Conservation (phyloP, 2,797 vertebrate species). For the Sebastes paucispinis region DNA sequence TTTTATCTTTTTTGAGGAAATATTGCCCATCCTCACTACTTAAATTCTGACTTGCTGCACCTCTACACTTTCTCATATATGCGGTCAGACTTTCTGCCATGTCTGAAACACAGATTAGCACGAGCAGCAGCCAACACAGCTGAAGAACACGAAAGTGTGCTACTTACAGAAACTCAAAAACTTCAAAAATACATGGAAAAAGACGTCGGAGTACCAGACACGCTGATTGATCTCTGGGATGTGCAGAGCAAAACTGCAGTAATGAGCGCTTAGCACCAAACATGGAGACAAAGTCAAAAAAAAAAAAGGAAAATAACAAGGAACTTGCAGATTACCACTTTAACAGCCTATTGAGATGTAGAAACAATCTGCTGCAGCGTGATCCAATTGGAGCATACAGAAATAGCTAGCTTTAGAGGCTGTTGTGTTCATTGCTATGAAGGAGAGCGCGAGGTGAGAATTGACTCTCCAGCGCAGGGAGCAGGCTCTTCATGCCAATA, state of each 20-base stretch:
- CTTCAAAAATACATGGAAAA: conserved; percentile 27
- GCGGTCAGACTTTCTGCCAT: background rate
- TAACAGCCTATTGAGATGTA: conserved; percentile 48
- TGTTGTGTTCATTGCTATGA: conserved; percentile 57
- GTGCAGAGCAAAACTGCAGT: conserved; percentile 48
- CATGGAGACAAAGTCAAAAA: conserved; percentile 34
- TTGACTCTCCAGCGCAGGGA: conserved; percentile 57
- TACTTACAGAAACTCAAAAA: conserved; percentile 30
- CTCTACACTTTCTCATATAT: background rate
- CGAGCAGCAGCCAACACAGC: conserved; percentile 21
- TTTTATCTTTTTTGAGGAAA: background rate
- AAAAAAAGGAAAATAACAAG: conserved; percentile 36
- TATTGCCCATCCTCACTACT: background rate
- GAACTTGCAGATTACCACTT: conserved; percentile 41
- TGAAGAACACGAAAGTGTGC: conserved; percentile 14
- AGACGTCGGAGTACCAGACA: background rate
- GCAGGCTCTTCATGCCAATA: conserved; percentile 66
- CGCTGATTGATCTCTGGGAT: conserved; percentile 32
- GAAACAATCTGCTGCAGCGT: conserved; percentile 38
- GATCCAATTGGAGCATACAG: conserved; percentile 44
- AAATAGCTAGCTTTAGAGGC: conserved; percentile 62
- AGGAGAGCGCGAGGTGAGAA: conserved; percentile 59
- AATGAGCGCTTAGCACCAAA: conserved; percentile 62
- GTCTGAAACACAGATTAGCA: conserved; percentile 28
- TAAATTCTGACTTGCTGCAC: background rate